These are phyloP conservation scores for Trachelus iudaicus DNA, from an alignment of 2,888 invertebrate species.

Conservation along the genomic window DNA sequence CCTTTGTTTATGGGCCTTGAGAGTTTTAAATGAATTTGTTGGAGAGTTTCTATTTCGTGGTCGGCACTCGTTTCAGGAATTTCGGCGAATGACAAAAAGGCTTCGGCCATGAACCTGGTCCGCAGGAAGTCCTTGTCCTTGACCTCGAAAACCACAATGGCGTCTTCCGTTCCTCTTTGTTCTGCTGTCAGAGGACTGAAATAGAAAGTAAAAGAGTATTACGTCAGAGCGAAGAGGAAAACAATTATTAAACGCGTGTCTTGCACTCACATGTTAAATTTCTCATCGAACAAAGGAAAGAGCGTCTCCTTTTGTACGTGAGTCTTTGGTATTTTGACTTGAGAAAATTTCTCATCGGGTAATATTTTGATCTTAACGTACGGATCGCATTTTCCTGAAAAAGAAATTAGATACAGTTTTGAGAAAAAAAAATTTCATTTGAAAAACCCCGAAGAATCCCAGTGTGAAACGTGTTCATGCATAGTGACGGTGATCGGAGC, in stretches of 20 bases:
- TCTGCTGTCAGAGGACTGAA: constrained; percentile 77
- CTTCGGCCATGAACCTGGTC: constrained; percentile 95
- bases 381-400: constrained; percentile 87
- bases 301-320: constrained; percentile 92
- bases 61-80: constrained; percentile 74
- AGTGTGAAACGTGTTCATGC: constrained; percentile 41
- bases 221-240: neutral
- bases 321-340: constrained; percentile 83
- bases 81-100: constrained; percentile 85
- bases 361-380: constrained; percentile 89
- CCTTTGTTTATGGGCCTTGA: constrained; percentile 77
- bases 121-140: constrained; percentile 96
- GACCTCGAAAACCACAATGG: constrained; percentile 86
- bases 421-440: neutral
- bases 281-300: constrained; percentile 95
- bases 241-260: neutral
- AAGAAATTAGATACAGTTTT: constrained; percentile 15
- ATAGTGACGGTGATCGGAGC: constrained; percentile 25
- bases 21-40: constrained; percentile 80
- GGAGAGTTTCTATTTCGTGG: constrained; percentile 69
- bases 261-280: constrained; percentile 87
- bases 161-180: constrained; percentile 76
- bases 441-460: constrained; percentile 31
- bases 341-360: constrained; percentile 85
- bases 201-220: constrained; percentile 35